These are phyloP conservation scores for Lagria hirta DNA, from an alignment of 2,888 invertebrate genomes.

Conservation along the genomic window DNA sequence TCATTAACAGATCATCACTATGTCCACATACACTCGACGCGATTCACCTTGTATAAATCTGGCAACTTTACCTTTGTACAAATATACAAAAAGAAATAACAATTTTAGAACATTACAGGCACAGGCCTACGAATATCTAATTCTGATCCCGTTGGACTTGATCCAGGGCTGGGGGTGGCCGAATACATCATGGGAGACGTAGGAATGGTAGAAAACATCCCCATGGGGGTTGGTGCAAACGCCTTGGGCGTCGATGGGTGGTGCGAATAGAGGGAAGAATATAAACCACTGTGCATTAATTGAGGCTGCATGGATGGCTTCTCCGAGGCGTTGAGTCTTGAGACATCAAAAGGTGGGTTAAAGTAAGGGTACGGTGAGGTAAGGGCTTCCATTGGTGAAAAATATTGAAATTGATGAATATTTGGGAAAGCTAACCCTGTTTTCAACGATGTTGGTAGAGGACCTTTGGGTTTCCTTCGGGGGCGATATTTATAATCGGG, in stretches of 20 bases:
- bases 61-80: constrained; percentile 13
- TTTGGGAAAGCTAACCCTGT: constrained; percentile 59
- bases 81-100: constrained; percentile 2
- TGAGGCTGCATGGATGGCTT: constrained; percentile 52
- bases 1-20: too few species aligned
- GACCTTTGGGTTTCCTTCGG: constrained; percentile 79
- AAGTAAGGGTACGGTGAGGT: constrained; percentile 72
- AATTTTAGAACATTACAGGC: constrained; percentile 67
- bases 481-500: constrained; percentile 91
- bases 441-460: constrained; percentile 54
- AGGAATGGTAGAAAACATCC: constrained; percentile 56
- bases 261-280: constrained; percentile 69
- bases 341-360: constrained; percentile 66
- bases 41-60: too few species aligned
- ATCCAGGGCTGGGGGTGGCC: constrained; percentile 52
- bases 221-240: constrained; percentile 58
- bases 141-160: constrained; percentile 51
- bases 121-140: constrained; percentile 67
- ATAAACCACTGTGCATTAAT: constrained; percentile 67
- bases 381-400: constrained; percentile 61
- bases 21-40: too few species aligned
- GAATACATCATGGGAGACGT: constrained; percentile 54
- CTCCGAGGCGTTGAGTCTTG: constrained; percentile 50
- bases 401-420: constrained; percentile 66
- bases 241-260: constrained; percentile 59